phyloP scores from a whole-genome alignment of 2,113 vertebrate species.

The Alethe castanea region DNA sequence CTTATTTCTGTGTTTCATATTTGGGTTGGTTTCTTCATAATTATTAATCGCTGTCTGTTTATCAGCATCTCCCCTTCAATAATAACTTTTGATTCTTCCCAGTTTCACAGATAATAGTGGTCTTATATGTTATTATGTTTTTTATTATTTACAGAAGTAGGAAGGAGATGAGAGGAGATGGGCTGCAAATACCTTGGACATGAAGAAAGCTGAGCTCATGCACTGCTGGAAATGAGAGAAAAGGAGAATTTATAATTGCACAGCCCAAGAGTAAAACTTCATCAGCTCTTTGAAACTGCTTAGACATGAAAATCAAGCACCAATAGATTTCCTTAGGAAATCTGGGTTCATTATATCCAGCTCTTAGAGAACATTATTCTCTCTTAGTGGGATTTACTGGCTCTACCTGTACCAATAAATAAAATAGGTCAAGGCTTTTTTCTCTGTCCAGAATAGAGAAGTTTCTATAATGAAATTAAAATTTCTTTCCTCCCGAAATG shows the following conservation, averaged over 20 bases:
- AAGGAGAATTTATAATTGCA: neutral
- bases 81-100: neutral
- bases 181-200: neutral
- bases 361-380: neutral
- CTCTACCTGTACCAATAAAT: neutral
- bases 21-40: neutral
- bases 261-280: neutral
- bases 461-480: neutral
- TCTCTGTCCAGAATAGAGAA: neutral
- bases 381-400: neutral
- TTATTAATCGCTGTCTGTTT: neutral
- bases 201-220: neutral
- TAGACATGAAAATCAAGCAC: neutral
- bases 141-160: neutral
- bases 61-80: neutral
- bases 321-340: neutral
- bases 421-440: neutral
- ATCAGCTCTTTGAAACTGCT: neutral
- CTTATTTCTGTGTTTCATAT: neutral
- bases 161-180: neutral
- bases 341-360: neutral
- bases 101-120: neutral
- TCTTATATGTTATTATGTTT: neutral
- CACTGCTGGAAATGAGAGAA: neutral
- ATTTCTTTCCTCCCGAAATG: neutral